Evolutionary conservation across 2,888 invertebrate species (phyloP).

Genomic region (Euplagia quadripunctaria): DNA sequence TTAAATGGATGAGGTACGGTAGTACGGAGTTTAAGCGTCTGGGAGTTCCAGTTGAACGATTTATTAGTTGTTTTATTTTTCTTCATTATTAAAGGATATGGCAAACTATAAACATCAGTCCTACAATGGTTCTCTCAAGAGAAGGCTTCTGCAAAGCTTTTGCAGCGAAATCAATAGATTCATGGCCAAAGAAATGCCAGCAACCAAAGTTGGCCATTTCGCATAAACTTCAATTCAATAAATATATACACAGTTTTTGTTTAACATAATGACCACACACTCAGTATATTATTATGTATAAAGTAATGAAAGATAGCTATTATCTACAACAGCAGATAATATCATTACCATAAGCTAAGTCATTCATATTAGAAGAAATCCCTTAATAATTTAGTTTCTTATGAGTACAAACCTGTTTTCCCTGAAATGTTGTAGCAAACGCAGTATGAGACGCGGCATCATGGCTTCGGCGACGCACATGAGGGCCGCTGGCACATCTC

Average conservation of each 20-base stretch:
- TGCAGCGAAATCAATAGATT: too few species aligned
- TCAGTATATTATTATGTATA: not conserved
- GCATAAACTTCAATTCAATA: too few species aligned
- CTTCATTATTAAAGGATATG: not conserved
- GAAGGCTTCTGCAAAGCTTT: not conserved
- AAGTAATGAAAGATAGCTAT: not conserved
- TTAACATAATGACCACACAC: too few species aligned
- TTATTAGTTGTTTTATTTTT: not conserved
- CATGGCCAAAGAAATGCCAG: not conserved
- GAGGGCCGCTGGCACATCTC: conserved; percentile 94
- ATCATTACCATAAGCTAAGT: not conserved
- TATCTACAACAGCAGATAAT: not conserved
- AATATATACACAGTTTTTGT: too few species aligned
- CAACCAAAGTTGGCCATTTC: not conserved
- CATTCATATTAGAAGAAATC: not conserved
- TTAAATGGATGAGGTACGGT: not conserved
- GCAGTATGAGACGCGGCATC: conserved; percentile 96
- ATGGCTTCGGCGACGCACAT: conserved; percentile 97
- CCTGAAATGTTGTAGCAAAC: conserved; percentile 96
- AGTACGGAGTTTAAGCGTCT: not conserved
- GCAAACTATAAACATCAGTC: not conserved
- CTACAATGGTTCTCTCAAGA: not conserved
- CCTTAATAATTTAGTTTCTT: not conserved
- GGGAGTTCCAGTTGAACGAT: not conserved
- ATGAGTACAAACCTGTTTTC: conserved; percentile 89